Base-by-base conservation (phyloP, 2,113 vertebrate species). In the Gavialis gangeticus region DNA sequence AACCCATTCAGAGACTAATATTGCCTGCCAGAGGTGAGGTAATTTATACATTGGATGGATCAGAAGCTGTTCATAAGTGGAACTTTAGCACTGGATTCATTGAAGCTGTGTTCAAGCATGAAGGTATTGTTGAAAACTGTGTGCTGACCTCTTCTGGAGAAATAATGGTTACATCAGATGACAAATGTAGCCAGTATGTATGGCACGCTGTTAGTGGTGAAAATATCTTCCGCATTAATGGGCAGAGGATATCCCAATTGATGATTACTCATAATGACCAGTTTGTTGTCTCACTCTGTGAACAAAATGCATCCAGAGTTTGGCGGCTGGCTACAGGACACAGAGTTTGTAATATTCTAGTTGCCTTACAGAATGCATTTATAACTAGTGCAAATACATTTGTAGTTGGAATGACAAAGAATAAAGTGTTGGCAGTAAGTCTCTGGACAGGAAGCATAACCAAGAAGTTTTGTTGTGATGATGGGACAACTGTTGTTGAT, bases 401-500 rank as follows among this genome's bases (percentile, higher is more conserved):
- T 12, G 98, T 99, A 28, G 99, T 99, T 1, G 99, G 99, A 71
- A 98, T 98, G 94, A 98, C 99, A 1, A 99, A 99, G 97, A 99
- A 99, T 96, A 99, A 99, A 96, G 98, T 99, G 60, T 95, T 99
- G 54, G 99, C 99, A 3, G 99, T 99, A 88, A 99, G 99, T 84
- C 98, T 99, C 58, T 99, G 99, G 99, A 99, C 99, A 2, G 99
- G 99, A 82, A 99, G 99, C 24, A 99, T 99, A 79, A 99, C 99
- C 80, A 99, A 99, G 97, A 99, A 99, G 88, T 99, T 99, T 79
- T 98, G 98, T 96, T 99, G 99, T 15, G 99, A 99, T 56, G 99
- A 99, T 6, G 99, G 99, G 28, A 99, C 98, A 87, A 98, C 97
- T 75, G 99, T 99, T n/a, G 98, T 99, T 91, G 99, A 98, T 97